Percentiles rank a stretch among this genome's conserved stretches.
These are phyloP conservation scores for Mya arenaria DNA, from an alignment of 1,140 invertebrate genomes.

Conservation along the genomic window DNA sequence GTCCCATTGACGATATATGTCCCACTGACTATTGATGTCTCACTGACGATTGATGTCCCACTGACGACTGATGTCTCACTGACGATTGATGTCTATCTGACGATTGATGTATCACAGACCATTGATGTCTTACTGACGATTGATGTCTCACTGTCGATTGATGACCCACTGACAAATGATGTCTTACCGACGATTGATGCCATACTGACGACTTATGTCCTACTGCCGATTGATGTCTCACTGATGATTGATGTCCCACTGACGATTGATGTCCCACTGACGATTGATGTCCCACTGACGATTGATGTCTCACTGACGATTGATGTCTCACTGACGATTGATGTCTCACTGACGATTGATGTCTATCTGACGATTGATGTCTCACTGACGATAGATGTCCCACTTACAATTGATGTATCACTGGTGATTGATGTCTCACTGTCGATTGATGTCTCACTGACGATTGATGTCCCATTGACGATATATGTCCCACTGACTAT, in stretches of 20 bases:
- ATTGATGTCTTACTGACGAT: neutral
- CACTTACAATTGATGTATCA: too few relatives aligned
- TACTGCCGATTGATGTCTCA: neutral
- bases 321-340: too few relatives aligned
- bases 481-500: too few relatives aligned
- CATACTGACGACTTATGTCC: neutral
- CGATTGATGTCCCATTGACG: too few relatives aligned
- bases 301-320: too few relatives aligned
- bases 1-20: too few relatives aligned
- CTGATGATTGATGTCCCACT: neutral
- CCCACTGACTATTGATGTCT: too few relatives aligned
- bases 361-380: neutral
- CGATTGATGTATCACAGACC: neutral
- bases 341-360: neutral
- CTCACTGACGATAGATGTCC: neutral
- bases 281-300: too few relatives aligned
- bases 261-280: neutral
- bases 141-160: neutral
- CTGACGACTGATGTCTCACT: neutral
- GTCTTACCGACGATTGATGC: neutral
- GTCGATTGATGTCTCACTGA: too few relatives aligned
- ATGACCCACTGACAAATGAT: neutral
- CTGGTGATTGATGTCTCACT: too few relatives aligned
- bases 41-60: too few relatives aligned
- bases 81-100: neutral